These are phyloP conservation scores for Meda fulgida DNA, from an alignment of 2,797 vertebrate genomes.

Conservation along the genomic window DNA sequence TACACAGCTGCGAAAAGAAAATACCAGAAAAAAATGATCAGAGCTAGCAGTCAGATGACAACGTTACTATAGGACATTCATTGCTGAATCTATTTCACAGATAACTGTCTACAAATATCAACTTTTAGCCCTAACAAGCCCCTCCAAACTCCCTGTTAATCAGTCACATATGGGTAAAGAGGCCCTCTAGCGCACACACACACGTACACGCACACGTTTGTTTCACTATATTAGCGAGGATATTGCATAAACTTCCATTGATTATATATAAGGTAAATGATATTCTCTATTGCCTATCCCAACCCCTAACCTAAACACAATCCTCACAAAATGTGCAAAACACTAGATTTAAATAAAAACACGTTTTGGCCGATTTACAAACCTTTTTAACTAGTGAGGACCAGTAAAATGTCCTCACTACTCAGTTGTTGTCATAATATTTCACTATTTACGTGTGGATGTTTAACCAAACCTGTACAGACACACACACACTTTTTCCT, in stretches of 20 bases:
- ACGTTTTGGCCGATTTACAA: too few species aligned
- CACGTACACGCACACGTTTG: too few species aligned
- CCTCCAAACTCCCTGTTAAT: background rate
- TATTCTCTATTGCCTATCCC: background rate
- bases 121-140: background rate
- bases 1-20: constrained; percentile 1
- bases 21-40: background rate
- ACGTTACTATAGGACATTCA: background rate
- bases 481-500: background rate
- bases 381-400: background rate
- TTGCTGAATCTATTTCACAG: background rate
- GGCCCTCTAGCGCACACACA: background rate
- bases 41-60: background rate
- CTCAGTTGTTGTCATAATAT: background rate
- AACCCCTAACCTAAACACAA: too few species aligned
- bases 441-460: background rate
- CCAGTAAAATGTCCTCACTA: background rate
- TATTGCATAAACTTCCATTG: too few species aligned
- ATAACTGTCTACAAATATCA: background rate
- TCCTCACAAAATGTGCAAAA: background rate
- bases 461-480: background rate
- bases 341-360: background rate
- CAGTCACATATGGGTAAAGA: constrained; percentile 11
- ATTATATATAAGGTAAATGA: too few species aligned
- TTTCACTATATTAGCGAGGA: too few species aligned